Evolutionary conservation across 2,797 vertebrate genomes (phyloP).

Genomic region (Chloroceryle amazona): DNA sequence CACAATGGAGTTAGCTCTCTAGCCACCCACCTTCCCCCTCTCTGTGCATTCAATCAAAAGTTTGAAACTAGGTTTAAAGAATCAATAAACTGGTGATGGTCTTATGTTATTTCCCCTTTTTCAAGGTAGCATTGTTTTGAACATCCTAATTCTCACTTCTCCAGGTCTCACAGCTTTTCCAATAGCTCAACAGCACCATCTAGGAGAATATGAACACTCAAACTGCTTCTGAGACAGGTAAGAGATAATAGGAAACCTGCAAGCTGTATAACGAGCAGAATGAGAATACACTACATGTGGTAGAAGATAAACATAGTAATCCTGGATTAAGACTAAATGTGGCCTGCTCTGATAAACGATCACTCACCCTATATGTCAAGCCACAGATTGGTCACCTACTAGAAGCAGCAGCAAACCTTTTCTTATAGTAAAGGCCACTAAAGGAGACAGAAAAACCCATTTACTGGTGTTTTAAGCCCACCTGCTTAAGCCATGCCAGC

Average conservation of each 20-base stretch:
- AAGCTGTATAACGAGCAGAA: neutral
- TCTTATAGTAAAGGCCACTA: neutral
- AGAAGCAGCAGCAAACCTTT: neutral
- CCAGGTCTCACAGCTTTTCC: neutral
- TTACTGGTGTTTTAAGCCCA: neutral
- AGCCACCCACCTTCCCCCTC: neutral
- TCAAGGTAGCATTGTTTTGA: neutral
- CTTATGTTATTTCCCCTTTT: neutral
- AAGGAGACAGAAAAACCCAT: neutral
- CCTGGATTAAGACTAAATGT: fast-evolving
- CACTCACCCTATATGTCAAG: neutral
- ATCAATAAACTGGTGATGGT: neutral
- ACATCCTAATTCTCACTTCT: neutral
- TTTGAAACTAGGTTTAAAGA: neutral
- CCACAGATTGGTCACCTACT: neutral
- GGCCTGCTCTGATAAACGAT: neutral
- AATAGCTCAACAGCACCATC: slow-evolving; percentile 65
- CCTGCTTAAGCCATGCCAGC: neutral
- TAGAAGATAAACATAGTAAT: neutral
- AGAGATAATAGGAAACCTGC: neutral
- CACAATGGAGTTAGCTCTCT: neutral
- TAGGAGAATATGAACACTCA: neutral
- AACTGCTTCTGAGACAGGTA: fast-evolving
- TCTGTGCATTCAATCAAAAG: neutral
- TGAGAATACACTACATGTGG: fast-evolving